phyloP scores from a whole-genome alignment of 2,888 invertebrate genomes.

The Meghimatium bilineatum region DNA sequence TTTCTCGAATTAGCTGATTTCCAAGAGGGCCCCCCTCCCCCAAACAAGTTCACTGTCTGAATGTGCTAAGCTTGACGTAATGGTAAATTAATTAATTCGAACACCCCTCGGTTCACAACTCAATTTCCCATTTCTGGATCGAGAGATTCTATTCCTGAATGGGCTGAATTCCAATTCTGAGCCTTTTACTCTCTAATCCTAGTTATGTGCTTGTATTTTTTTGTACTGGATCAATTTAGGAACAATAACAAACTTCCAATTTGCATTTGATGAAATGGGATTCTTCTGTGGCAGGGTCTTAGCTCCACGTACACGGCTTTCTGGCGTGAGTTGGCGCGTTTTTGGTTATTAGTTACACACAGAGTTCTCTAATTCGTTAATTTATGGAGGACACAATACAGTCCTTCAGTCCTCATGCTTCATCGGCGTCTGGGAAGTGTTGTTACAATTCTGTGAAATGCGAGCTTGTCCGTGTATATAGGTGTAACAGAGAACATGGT shows the following conservation, averaged over 20 bases:
- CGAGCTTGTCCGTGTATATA: too few species aligned
- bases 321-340: constrained; percentile 13
- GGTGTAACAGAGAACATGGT: too few species aligned
- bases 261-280: constrained; percentile 34
- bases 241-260: constrained; percentile 44
- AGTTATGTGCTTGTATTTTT: constrained; percentile 27
- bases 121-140: constrained; percentile 28
- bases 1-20: constrained; percentile 3
- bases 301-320: constrained; percentile 7
- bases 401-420: constrained; percentile 15
- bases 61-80: constrained; percentile 27
- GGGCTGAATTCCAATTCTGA: constrained; percentile 46
- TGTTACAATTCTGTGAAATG: background rate
- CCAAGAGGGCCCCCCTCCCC: too few species aligned
- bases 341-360: constrained; percentile 30
- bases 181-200: constrained; percentile 42
- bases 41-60: background rate
- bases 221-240: constrained; percentile 31
- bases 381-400: constrained; percentile 16
- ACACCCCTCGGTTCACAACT: constrained; percentile 35
- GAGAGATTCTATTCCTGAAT: constrained; percentile 30
- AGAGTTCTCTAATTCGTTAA: constrained; percentile 26
- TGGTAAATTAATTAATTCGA: constrained; percentile 39
- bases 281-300: constrained; percentile 4
- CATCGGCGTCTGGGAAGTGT: background rate